Evolutionary conservation across 2,888 invertebrate species (phyloP), one percentile per base, ranked within the genome.

Genomic region (Monopis laevigella): DNA sequence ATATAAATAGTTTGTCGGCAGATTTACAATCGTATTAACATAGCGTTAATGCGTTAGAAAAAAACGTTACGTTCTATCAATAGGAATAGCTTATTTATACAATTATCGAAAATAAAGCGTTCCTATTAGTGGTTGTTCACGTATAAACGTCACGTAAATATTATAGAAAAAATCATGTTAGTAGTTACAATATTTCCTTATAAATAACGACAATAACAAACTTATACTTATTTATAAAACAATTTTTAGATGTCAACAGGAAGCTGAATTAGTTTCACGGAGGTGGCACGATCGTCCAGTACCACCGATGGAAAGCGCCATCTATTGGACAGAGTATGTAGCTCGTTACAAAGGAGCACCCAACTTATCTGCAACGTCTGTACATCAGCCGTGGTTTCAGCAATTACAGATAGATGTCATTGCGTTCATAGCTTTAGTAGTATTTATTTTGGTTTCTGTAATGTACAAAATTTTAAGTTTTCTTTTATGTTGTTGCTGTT

Each of bases 241-340:
- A n/a, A n/a, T n/a, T n/a, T n/a, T n/a, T n/a, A 75, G 80, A 28
- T 56, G 57, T 52, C 73, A 73, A 51, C 58, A 68, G 8, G 65
- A 66, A 12, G 82, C 83, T 1, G 61, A 62, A 42, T 51, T 64
- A 17, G 58, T 84, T 1, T 82, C 85, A 0, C 61, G 68, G 43
- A 52, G 81, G 14, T 85, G 84, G 69, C 82, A 82, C 43, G 77
- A 82, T 47, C 78, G 85, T 0, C 69, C 82, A 24, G 69, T 73
- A 51, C 67, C 81, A 3, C 80, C 85, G 1, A 46, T 84, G 36
- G 78, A 84, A 43, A 77, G 68, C 17, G 84, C 85, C 43, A 65
- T 84, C 53, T 85, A 85, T 62, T 84, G 84, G 77, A 77, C 81
- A 10, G 85, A 86, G 49, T 83, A 84, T 52, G 77, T 84, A 46